Conservation (phyloP, 2,797 vertebrate species). For the Erethizon dorsatum region DNA sequence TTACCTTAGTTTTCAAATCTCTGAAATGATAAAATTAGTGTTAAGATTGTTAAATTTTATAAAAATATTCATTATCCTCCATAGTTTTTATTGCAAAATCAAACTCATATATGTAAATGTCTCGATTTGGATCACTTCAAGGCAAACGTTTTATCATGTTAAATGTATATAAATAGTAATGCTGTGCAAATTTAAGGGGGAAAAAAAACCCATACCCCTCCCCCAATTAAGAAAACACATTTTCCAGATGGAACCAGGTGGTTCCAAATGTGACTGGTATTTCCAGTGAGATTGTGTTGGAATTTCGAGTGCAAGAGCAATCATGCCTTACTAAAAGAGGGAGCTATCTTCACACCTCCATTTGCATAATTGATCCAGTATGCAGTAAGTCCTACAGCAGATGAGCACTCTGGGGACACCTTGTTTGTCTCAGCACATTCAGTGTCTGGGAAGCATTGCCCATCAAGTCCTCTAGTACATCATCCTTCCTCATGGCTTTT, state of each 20-base stretch:
- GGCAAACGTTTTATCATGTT: slow-evolving; percentile 80
- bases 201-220: slow-evolving; percentile 42
- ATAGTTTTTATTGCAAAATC: slow-evolving; percentile 65
- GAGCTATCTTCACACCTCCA: slow-evolving; percentile 89
- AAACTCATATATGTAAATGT: slow-evolving; percentile 75
- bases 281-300: slow-evolving; percentile 85
- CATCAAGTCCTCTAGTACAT: slow-evolving; percentile 82
- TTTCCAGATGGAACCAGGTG: slow-evolving; percentile 83
- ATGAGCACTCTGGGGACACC: slow-evolving; percentile 90
- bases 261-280: slow-evolving; percentile 85
- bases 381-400: slow-evolving; percentile 89
- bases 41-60: slow-evolving; percentile 55
- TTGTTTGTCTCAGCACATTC: slow-evolving; percentile 89
- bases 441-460: slow-evolving; percentile 88
- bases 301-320: slow-evolving; percentile 87
- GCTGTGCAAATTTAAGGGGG: slow-evolving; percentile 68
- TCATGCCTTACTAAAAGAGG: slow-evolving; percentile 89
- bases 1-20: slow-evolving; percentile 39
- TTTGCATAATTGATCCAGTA: slow-evolving; percentile 92
- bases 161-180: slow-evolving; percentile 80
- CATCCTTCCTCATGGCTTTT: slow-evolving; percentile 86
- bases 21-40: slow-evolving; percentile 55
- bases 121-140: slow-evolving; percentile 73
- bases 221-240: slow-evolving; percentile 75
- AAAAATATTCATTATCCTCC: slow-evolving; percentile 20